Evolutionary conservation across 2,888 invertebrate species (phyloP).

Genomic region (Apomyelois bistriatella): DNA sequence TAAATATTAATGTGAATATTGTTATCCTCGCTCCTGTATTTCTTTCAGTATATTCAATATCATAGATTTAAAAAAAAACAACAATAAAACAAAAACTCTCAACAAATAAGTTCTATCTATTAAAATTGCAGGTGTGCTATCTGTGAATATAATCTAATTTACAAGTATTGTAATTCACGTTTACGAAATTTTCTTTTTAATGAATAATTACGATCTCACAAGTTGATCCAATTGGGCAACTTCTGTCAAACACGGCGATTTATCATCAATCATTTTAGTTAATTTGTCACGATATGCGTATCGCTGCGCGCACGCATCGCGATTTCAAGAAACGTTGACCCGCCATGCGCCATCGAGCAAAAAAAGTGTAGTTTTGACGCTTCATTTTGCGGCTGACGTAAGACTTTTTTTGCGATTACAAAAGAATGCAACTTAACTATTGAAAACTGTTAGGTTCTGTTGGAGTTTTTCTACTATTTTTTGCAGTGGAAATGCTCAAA

Average conservation of each 20-base stretch:
- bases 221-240: not conserved
- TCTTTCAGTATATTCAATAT: no score
- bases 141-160: no score
- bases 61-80: no score
- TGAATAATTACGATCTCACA: not conserved
- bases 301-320: not conserved
- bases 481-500: no score
- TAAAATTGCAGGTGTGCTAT: no score
- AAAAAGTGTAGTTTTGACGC: not conserved
- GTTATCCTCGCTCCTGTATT: no score
- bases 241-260: not conserved
- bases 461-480: no score
- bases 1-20: no score
- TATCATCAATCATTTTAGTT: not conserved
- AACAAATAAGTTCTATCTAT: no score
- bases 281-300: not conserved
- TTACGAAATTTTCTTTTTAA: not conserved
- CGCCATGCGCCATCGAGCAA: not conserved
- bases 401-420: not conserved
- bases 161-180: not conserved
- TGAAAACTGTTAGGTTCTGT: not conserved
- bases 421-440: not conserved
- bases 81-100: no score
- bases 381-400: not conserved
- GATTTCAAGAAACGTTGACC: not conserved